Base-by-base conservation (phyloP, 2,888 invertebrate species). In the Cerastis rubricosa region DNA sequence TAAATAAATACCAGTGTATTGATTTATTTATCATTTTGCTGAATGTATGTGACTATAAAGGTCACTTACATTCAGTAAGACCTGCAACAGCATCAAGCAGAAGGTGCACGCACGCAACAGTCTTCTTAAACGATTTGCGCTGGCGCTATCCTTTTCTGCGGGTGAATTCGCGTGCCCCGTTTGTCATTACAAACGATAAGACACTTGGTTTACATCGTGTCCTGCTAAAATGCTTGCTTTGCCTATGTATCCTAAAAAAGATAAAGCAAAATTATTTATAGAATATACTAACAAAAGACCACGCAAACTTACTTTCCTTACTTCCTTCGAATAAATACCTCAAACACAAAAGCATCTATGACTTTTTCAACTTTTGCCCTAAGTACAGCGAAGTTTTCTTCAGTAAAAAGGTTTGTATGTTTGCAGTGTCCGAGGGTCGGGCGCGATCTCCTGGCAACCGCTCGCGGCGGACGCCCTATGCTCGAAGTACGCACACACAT, bases 391-490 rank as follows among this genome's bases (percentile, higher is more conserved):
- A 57, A 57, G 22, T 83, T 81, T 71, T 66, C 25, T 74, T 80
- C 22, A 59, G 25, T 74, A 49, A 61, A 71, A 79, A 54, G 40
- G n/a, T 35, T n/a, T 71, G 69, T 84, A 74, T 90, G 76, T 92
- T 92, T 92, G 78, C 91, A 96, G 96, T 89, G 88, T 89, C 92
- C 78, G 95, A 95, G 51, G 89, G 87, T 66, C 89, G 91, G 65
- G 76, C 86, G 79, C 92, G 92, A 64, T 85, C 89, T 25, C 88
- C 88, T 29, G 95, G 92, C 47, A 96, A 96, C 91, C 94, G 96
- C 80, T 96, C 96, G 57, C 87, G 96, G 84, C 95, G 96, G 4
- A 88, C 96, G 19, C 96, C 96, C 3, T 95, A 91, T 87, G 95
- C 96, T 1, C 91, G 94, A 6, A 95, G 94, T 83, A 92, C 94